Evolutionary conservation across 2,888 invertebrate species (phyloP), one percentile per base, ranked within the genome.

Genomic region (Lasiommata megera): DNA sequence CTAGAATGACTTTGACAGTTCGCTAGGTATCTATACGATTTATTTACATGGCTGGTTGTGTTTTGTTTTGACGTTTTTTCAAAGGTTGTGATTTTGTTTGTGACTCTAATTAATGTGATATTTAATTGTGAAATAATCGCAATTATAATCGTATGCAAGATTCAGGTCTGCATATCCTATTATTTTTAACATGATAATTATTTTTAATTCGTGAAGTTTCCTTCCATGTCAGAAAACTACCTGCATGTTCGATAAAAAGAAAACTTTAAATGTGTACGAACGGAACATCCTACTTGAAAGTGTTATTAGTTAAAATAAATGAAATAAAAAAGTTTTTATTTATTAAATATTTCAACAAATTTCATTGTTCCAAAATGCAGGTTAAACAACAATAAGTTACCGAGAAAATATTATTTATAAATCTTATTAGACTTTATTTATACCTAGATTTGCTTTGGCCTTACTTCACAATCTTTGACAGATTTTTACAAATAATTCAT

Each of bases 1-100:
- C 11, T 34, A 31, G 31, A 9, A 34, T 69, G 76, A 74, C 79
- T 84, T 88, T 88, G 88, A 88, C 87, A 88, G 82, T 78, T 82
- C 72, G 53, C 75, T 77, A 76, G 80, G 82, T 82, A 81, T 82
- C n/a, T n/a, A n/a, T n/a, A 1, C 1, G 28, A 16, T 31, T 31
- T 31, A 81, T 80, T 82, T 82, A 81, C 72, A 54, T 58, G 48
- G 23, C 12, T 23, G 28, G 16, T 52, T 52, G 40, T 48, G 56
- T 54, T 59, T 46, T 41, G 43, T 18, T 38, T 50, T 14, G 43
- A 53, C 7, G 18, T 23, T 40, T 43, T 44, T 40, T 43, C 9
- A 43, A 43, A 17, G 29, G 41, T 43, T 18, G 37, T 50, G 34
- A 44, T 11, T 36, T 44, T 0, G 12, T 31, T 46, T 31, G 43